Evolutionary conservation across 2,888 invertebrate species (phyloP).

Genomic region (Autographa gamma): DNA sequence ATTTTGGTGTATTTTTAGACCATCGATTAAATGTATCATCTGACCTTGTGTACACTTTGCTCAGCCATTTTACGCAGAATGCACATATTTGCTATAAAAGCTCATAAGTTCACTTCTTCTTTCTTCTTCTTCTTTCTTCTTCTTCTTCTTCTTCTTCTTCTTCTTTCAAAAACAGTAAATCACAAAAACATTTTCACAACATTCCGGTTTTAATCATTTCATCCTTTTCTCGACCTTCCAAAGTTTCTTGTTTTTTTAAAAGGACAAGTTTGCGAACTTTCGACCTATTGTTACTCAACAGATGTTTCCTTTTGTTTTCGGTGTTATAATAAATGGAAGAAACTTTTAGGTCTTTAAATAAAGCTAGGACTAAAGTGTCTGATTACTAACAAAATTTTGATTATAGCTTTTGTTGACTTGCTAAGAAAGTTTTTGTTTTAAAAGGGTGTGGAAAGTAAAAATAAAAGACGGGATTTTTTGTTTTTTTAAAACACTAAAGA

Average conservation of each 20-base stretch:
- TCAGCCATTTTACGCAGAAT: no score
- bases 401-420: background rate
- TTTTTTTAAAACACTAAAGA: no score
- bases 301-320: slow-evolving; percentile 30
- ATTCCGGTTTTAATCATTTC: background rate
- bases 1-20: no score
- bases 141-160: no score
- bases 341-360: slow-evolving; percentile 9
- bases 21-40: no score
- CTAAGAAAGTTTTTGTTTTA: no score
- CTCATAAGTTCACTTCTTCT: no score
- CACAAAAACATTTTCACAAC: background rate
- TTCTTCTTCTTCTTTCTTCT: no score
- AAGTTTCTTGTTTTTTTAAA: slow-evolving; percentile 26
- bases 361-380: background rate
- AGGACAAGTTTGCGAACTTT: slow-evolving; percentile 27
- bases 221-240: slow-evolving; percentile 19
- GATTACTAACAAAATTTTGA: background rate
- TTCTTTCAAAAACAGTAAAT: background rate
- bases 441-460: no score
- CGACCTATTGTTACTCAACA: slow-evolving; percentile 14
- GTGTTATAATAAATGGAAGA: background rate
- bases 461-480: no score
- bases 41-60: no score
- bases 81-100: no score